Base-by-base conservation (phyloP, 2,113 vertebrate genomes). In the Xenopus borealis region DNA sequence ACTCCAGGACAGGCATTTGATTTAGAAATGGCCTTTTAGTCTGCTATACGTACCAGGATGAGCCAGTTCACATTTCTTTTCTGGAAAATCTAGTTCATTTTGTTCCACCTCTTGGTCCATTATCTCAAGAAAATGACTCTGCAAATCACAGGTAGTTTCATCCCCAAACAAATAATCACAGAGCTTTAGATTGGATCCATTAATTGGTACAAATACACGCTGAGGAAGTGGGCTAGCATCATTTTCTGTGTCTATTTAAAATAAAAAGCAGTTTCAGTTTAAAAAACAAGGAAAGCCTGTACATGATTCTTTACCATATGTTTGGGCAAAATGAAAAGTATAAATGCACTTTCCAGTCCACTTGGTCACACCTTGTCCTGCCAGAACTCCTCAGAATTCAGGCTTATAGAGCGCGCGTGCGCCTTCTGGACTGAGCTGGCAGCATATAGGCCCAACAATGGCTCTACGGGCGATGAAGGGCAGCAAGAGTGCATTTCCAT, bases 151-250 rank as follows among this genome's bases (percentile, higher is more conserved):
- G 66, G 80, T 0, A 0, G 88, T 75, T 57, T 93, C 91, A 80
- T 93, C 91, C 2, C 83, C 82, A 67, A 93, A 92, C 75, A 89
- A 90, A 52, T 93, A 93, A 81, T 92, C 92, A 79, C 89, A 91
- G 33, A 92, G 81, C 86, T 86, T 89, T 72, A 92, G 78, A 44
- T 18, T 71, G 11, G 89, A 92, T 20, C 89, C 91, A 80, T 83
- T 59, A 76, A 92, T 58, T 2, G 87, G 84, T 13, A 87, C 83
- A 84, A 93, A 93, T 69, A 93, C 84, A 70, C 92, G 87, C 55
- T 90, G 87, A 78, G 92, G 92, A 30, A 93, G 81, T 2, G 82
- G 75, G n/a, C 86, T 84, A 71, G 84, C 86, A 47, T 84, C 84
- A 66, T 85, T 88, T 80, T 79, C 78, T 58, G 83, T 81, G 80